These are phyloP conservation scores for Brachionus rubens DNA, from an alignment of 1,140 invertebrate genomes.

Conservation along the genomic window DNA sequence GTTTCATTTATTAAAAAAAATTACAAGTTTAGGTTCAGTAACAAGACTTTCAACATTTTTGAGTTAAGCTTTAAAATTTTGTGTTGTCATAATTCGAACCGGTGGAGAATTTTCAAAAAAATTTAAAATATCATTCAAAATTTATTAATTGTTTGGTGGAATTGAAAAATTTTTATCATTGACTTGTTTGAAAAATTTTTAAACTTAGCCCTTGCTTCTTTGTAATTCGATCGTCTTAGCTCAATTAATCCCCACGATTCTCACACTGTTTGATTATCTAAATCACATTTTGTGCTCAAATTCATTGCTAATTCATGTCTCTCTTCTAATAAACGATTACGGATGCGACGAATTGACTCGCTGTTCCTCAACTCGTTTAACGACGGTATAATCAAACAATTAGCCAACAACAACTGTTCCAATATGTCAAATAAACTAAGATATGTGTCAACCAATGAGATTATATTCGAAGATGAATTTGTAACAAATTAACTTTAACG, in stretches of 20 bases:
- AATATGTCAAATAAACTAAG: constrained; percentile 60
- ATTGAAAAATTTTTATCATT: constrained; percentile 18
- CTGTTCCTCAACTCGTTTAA: constrained; percentile 57
- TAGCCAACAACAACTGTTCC: constrained; percentile 57
- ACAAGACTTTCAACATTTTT: constrained; percentile 51
- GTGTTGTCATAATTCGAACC: constrained; percentile 48
- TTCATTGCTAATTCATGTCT: constrained; percentile 78
- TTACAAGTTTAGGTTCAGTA: constrained; percentile 51
- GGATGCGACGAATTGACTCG: constrained; percentile 56
- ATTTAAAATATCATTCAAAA: constrained; percentile 52
- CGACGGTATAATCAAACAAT: constrained; percentile 56
- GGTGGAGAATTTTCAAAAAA: constrained; percentile 50
- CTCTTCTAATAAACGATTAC: constrained; percentile 71
- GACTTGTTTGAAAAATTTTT: constrained; percentile 55
- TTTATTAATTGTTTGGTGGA: background rate
- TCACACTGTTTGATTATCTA: constrained; percentile 74
- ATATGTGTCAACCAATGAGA: constrained; percentile 59
- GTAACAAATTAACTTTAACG: constrained; percentile 68
- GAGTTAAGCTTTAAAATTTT: constrained; percentile 50
- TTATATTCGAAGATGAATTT: constrained; percentile 55
- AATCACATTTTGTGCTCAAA: constrained; percentile 76
- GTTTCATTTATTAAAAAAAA: background rate
- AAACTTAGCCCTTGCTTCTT: constrained; percentile 68
- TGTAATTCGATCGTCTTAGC: constrained; percentile 65
- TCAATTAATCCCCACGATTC: constrained; percentile 70